phyloP scores from a whole-genome alignment of 2,113 vertebrate species.

The Meles meles region DNA sequence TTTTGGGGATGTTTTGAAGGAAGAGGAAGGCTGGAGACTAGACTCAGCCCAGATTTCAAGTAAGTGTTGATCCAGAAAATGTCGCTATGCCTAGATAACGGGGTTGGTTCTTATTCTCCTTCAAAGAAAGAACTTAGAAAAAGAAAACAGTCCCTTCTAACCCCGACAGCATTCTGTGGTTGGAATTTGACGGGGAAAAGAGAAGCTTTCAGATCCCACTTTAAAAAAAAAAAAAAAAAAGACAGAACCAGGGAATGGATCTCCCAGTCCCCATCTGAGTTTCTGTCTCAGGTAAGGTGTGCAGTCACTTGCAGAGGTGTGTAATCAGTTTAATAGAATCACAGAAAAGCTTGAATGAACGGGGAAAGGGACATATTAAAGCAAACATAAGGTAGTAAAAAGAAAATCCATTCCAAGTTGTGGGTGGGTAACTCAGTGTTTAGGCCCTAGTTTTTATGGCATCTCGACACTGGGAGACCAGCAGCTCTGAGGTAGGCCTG shows the following conservation, averaged over 20 bases:
- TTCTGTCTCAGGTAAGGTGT: neutral
- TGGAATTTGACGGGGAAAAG: neutral
- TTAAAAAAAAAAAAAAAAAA: neutral
- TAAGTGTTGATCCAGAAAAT: neutral
- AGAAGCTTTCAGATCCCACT: neutral
- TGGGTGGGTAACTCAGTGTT: neutral
- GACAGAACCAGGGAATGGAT: neutral
- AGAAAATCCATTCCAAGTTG: constrained; percentile 38
- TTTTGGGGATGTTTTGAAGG: neutral
- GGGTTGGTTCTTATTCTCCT: neutral
- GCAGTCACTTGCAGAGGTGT: neutral
- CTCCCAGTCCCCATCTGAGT: neutral
- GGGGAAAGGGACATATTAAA: constrained; percentile 12
- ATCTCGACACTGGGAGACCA: neutral
- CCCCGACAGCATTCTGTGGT: neutral
- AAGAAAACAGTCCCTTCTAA: neutral
- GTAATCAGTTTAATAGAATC: constrained; percentile 33
- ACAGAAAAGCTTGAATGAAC: constrained; percentile 28
- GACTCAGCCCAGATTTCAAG: neutral
- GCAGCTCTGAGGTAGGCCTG: constrained; percentile 33
- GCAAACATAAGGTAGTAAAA: constrained; percentile 39
- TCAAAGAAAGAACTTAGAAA: neutral
- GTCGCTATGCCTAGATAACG: too few species aligned
- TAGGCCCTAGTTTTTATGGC: constrained; percentile 20
- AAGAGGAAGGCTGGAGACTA: neutral